phyloP scores from a whole-genome alignment of 2,888 invertebrate species.

The Tachina grossa region DNA sequence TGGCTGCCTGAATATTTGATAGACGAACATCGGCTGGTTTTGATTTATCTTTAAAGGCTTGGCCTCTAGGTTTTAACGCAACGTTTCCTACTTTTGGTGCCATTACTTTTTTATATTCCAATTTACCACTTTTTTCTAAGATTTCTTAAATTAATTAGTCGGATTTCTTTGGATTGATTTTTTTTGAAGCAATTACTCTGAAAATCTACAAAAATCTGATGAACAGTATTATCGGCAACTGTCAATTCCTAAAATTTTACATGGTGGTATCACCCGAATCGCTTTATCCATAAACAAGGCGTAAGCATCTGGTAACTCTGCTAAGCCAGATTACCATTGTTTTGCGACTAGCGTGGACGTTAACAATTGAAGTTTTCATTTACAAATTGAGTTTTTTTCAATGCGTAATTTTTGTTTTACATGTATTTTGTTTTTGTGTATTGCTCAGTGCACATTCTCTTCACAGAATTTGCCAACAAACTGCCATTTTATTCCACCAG shows the following conservation, averaged over 20 bases:
- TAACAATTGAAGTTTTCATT: too few relatives aligned
- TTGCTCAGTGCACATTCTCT: too few relatives aligned
- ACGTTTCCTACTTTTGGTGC: constrained; percentile 80
- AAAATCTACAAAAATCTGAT: constrained; percentile 32
- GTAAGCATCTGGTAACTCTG: neutral
- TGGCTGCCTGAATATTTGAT: constrained; percentile 98
- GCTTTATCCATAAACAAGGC: neutral
- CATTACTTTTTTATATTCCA: constrained; percentile 75
- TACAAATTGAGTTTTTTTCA: too few relatives aligned
- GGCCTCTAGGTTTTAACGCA: constrained; percentile 80
- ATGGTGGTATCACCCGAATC: neutral
- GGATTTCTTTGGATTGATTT: constrained; percentile 69
- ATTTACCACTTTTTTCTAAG: constrained; percentile 11
- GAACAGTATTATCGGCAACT: constrained; percentile 30
- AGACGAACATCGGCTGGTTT: constrained; percentile 97
- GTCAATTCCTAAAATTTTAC: neutral
- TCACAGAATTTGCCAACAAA: too few relatives aligned
- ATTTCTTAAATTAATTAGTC: neutral
- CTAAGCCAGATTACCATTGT: too few relatives aligned
- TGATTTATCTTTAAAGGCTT: constrained; percentile 93
- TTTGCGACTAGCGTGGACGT: too few relatives aligned
- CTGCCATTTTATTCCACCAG: too few relatives aligned
- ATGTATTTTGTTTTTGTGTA: too few relatives aligned
- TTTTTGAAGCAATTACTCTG: constrained; percentile 37
- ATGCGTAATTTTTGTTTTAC: too few relatives aligned